Evolutionary conservation across 2,888 invertebrate genomes (phyloP).

Genomic region (Pristionchus mayeri): DNA sequence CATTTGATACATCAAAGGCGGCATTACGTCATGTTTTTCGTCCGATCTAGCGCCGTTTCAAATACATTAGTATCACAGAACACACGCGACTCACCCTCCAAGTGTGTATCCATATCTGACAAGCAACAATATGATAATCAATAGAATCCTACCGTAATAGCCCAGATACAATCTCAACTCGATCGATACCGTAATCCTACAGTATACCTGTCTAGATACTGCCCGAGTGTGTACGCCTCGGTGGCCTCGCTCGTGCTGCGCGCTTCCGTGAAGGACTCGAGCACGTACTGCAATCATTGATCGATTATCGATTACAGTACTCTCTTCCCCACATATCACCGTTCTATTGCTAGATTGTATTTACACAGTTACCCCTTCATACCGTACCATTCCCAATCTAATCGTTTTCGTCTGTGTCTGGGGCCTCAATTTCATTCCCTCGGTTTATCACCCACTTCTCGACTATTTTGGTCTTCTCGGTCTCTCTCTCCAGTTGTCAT

Average conservation of each 20-base stretch:
- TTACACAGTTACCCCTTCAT: no score
- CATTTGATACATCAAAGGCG: no score
- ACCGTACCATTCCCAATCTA: no score
- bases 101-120: neutral
- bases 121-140: neutral
- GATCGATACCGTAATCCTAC: conserved; percentile 36
- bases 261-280: conserved; percentile 75
- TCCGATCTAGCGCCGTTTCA: no score
- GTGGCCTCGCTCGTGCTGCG: conserved; percentile 71
- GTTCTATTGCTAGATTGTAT: no score
- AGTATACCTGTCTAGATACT: conserved; percentile 41
- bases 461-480: neutral
- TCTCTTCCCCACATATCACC: no score
- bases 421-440: neutral
- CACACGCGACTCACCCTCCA: neutral
- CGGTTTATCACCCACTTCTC: neutral
- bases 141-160: neutral
- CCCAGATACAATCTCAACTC: no score
- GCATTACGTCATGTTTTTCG: no score
- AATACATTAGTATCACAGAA: neutral
- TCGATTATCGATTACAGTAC: neutral
- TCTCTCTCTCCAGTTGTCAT: neutral
- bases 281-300: conserved; percentile 63
- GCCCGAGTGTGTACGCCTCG: conserved; percentile 62
- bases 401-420: no score